Evolutionary conservation across 2,113 vertebrate species (phyloP).

Genomic region (Chiloscyllium plagiosum): DNA sequence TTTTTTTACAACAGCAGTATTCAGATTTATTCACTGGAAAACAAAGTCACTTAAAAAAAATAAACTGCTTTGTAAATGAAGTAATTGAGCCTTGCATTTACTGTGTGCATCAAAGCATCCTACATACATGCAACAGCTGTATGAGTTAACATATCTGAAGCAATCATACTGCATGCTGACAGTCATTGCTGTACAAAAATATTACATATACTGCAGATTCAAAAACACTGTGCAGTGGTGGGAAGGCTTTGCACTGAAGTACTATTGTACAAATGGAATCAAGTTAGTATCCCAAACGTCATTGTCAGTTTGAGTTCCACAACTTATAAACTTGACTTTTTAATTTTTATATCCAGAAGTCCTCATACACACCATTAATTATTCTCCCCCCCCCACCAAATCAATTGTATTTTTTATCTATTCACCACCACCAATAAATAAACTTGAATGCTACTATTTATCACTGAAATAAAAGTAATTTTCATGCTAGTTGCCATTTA

Average conservation of each 20-base stretch:
- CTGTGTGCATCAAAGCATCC: background rate
- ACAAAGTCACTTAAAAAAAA: constrained; percentile 21
- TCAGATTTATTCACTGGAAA: constrained; percentile 30
- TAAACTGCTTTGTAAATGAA: constrained; percentile 35
- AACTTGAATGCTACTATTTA: background rate
- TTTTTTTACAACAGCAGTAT: constrained; percentile 32
- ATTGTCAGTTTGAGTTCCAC: background rate
- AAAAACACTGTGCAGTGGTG: background rate
- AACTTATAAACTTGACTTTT: background rate
- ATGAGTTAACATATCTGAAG: background rate
- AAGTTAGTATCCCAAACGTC: background rate
- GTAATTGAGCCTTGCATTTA: background rate
- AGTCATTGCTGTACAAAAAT: background rate
- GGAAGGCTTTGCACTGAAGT: background rate
- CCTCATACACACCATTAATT: no score
- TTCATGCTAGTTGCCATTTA: background rate
- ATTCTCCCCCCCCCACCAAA: no score
- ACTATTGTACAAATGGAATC: background rate
- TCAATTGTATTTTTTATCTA: no score
- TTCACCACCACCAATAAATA: no score
- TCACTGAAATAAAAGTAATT: background rate
- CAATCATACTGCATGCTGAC: background rate
- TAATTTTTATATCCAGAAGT: no score
- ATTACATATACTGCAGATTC: background rate
- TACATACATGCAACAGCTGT: background rate